Evolutionary conservation across 2,888 invertebrate genomes (phyloP).

Genomic region (Embidobia sp.): DNA sequence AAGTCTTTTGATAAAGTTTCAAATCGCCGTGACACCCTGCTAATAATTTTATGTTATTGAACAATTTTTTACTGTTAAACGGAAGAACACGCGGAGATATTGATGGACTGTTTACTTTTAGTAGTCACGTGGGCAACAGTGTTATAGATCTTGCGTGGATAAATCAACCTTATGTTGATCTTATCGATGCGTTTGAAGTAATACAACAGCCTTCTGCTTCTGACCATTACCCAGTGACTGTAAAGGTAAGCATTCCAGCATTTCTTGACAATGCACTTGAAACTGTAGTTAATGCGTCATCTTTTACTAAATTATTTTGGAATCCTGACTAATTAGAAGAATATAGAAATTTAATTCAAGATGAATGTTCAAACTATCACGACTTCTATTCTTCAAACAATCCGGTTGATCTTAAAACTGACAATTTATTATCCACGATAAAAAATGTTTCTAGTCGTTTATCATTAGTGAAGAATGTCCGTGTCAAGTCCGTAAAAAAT

Average conservation of each 20-base stretch:
- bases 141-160: slow-evolving; percentile 1
- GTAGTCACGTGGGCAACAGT: background rate
- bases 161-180: background rate
- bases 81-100: background rate
- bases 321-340: no score
- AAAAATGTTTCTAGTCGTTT: background rate
- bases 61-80: slow-evolving; percentile 1
- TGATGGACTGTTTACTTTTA: slow-evolving; percentile 6
- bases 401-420: no score
- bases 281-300: no score
- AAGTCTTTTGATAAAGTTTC: background rate
- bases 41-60: slow-evolving; percentile 8
- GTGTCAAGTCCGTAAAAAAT: background rate
- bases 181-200: background rate
- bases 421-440: no score
- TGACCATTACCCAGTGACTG: background rate
- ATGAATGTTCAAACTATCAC: no score
- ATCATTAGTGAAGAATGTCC: background rate
- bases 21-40: background rate
- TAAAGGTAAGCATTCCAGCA: background rate
- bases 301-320: no score
- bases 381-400: no score
- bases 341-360: no score
- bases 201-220: background rate
- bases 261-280: no score